These are phyloP conservation scores for Cuculus canorus DNA, from an alignment of 2,797 vertebrate species.

Conservation along the genomic window DNA sequence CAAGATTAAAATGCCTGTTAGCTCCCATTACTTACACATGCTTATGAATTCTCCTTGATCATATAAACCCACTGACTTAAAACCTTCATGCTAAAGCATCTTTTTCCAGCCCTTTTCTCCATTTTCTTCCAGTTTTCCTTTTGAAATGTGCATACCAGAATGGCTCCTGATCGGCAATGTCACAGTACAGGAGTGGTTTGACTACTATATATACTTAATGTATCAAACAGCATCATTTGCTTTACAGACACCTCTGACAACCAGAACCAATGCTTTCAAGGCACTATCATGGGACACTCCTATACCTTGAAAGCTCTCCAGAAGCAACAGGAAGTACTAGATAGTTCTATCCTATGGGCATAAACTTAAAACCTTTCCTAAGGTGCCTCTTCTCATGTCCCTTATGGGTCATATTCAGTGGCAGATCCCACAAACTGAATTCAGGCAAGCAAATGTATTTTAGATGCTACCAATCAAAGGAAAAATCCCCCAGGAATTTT, in stretches of 20 bases:
- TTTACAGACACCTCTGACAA: background rate
- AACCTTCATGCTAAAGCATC: background rate
- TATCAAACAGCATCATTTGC: background rate
- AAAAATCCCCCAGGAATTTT: conserved; percentile 28
- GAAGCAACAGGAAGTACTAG: background rate
- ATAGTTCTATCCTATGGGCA: background rate
- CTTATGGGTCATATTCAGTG: background rate
- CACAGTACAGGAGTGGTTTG: background rate
- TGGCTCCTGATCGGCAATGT: background rate
- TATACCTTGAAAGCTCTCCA: background rate
- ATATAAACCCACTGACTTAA: background rate
- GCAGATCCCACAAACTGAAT: background rate
- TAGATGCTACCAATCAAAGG: conserved; percentile 19
- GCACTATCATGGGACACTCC: background rate
- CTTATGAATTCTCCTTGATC: conserved; percentile 11
- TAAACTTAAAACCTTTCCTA: conserved; percentile 14
- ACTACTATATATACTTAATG: background rate
- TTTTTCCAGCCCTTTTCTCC: background rate
- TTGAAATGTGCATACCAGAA: background rate
- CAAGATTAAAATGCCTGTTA: conserved; percentile 19
- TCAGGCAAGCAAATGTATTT: background rate
- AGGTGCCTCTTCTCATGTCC: background rate
- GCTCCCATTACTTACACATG: background rate
- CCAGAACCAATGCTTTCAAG: background rate
- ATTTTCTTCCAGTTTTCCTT: background rate